Conservation (phyloP, 1,140 invertebrate species). For the Drosophila busckii region DNA sequence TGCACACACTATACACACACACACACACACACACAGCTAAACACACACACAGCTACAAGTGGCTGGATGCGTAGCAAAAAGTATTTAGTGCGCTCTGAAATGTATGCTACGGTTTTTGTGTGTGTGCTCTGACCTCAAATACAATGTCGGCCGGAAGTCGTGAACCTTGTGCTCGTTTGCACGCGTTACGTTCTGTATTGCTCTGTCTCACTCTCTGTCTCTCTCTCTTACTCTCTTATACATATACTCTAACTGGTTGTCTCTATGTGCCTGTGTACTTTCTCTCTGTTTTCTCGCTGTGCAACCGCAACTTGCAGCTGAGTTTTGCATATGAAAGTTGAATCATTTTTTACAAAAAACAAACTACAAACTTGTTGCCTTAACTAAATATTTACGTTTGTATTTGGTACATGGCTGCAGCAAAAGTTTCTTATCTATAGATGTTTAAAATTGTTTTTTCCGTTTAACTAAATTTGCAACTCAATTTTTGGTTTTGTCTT, state of each 20-base stretch:
- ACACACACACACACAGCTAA: conserved; percentile 12
- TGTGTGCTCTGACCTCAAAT: conserved; percentile 6
- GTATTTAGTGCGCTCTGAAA: conserved; percentile 38
- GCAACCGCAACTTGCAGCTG: conserved; percentile 45
- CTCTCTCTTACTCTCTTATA: conserved; percentile 2
- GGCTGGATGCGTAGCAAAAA: conserved; percentile 12
- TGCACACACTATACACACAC: conserved; percentile 14
- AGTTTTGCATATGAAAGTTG: conserved; percentile 37
- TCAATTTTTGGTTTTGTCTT: too few species aligned
- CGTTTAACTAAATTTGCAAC: too few species aligned
- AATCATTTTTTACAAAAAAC: conserved; percentile 53
- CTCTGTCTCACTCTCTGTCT: not conserved
- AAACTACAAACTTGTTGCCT: conserved; percentile 63
- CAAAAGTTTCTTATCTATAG: too few species aligned
- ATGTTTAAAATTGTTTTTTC: too few species aligned
- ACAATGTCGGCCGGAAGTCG: conserved; percentile 25
- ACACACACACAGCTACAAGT: conserved; percentile 1
- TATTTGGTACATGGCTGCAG: conserved; percentile 8
- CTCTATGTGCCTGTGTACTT: too few species aligned
- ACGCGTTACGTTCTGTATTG: conserved; percentile 14
- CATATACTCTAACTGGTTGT: conserved; percentile 1
- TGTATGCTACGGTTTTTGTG: conserved; percentile 47
- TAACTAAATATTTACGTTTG: conserved; percentile 23
- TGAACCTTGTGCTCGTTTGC: conserved; percentile 14
- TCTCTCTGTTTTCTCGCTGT: conserved; percentile 25